Evolutionary conservation across 2,797 vertebrate genomes (phyloP).

Genomic region (Salmo trutta): DNA sequence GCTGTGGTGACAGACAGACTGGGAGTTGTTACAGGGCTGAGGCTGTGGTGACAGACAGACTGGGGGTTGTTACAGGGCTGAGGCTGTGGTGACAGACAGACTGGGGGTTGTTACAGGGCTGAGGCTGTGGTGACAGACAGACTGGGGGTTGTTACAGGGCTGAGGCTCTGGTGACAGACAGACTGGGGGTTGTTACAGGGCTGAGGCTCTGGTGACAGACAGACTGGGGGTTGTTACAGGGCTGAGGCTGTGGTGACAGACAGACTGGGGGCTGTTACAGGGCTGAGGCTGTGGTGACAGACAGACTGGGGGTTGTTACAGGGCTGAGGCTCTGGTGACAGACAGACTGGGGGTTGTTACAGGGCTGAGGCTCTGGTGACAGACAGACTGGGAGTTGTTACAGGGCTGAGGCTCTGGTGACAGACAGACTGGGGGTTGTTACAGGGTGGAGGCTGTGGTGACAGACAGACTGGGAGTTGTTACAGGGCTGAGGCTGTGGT

Average conservation of each 20-base stretch:
- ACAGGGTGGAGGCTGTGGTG: too few relatives aligned
- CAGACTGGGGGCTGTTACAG: neutral
- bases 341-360: neutral
- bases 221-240: neutral
- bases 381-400: neutral
- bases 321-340: neutral
- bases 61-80: too few relatives aligned
- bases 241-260: neutral
- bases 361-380: too few relatives aligned
- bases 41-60: neutral
- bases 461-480: neutral
- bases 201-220: conserved; percentile 7
- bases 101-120: neutral
- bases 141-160: too few relatives aligned
- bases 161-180: neutral
- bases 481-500: neutral
- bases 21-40: neutral
- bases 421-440: neutral
- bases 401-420: neutral
- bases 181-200: neutral
- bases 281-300: neutral
- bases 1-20: neutral
- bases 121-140: neutral
- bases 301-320: neutral
- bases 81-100: neutral